These are phyloP conservation scores for Apotomis betuletana DNA, from an alignment of 2,888 invertebrate genomes.

Conservation along the genomic window DNA sequence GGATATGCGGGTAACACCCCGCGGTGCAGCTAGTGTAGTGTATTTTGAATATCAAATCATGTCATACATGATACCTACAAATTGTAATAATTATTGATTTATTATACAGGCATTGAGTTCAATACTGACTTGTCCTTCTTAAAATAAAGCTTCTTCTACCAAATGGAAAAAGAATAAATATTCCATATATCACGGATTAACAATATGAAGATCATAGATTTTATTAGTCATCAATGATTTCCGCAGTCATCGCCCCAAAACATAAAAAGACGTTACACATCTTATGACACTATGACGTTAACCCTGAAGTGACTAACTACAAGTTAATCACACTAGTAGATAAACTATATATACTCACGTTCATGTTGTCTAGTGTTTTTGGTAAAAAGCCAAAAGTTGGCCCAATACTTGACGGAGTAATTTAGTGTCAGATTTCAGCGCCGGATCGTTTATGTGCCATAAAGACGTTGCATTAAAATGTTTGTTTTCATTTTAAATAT, in stretches of 20 bases:
- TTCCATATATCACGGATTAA: not conserved
- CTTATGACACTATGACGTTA: conserved; percentile 6
- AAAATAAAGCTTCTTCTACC: too few species aligned
- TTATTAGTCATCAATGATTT: conserved; percentile 20
- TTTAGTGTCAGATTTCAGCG: conserved; percentile 40
- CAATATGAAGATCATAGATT: conserved; percentile 6
- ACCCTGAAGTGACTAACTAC: conserved; percentile 32
- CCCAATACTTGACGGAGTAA: conserved; percentile 38
- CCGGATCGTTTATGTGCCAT: conserved; percentile 26
- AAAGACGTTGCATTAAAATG: conserved; percentile 38
- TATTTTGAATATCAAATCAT: too few species aligned
- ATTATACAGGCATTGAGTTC: too few species aligned
- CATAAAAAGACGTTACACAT: conserved; percentile 25
- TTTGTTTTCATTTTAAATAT: conserved; percentile 34
- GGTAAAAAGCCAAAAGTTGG: conserved; percentile 50
- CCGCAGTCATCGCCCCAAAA: conserved; percentile 20
- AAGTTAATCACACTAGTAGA: conserved; percentile 25
- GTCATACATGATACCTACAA: too few species aligned
- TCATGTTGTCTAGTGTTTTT: conserved; percentile 39
- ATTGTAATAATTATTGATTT: too few species aligned
- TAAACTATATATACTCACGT: conserved; percentile 18
- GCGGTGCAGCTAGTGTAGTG: too few species aligned
- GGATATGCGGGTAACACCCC: too few species aligned
- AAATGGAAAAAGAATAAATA: too few species aligned
- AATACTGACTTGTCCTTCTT: not conserved